These are phyloP conservation scores for Meganola albula DNA, from an alignment of 2,888 invertebrate genomes.

Conservation along the genomic window DNA sequence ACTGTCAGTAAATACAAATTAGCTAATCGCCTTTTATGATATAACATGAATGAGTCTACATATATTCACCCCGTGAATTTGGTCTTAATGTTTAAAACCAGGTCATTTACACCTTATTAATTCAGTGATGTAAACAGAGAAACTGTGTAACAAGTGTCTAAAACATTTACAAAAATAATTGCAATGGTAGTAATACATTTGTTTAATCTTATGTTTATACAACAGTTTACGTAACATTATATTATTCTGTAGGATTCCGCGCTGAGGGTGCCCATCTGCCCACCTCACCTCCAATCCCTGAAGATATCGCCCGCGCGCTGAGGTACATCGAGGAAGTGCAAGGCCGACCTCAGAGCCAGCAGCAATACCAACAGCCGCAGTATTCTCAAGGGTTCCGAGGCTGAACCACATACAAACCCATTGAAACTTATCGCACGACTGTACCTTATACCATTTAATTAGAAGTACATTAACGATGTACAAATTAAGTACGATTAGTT, in stretches of 20 bases:
- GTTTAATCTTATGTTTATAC: no score
- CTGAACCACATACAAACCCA: conserved; percentile 29
- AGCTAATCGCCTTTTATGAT: no score
- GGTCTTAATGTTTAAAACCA: conserved; percentile 5
- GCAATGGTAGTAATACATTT: no score
- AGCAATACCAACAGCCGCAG: conserved; percentile 46
- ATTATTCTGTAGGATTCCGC: conserved; percentile 69
- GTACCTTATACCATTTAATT: conserved; percentile 32
- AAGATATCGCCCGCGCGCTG: conserved; percentile 74
- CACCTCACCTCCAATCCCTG: conserved; percentile 80
- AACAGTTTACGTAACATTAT: not conserved
- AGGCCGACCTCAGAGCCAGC: conserved; percentile 36
- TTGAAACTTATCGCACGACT: conserved; percentile 27
- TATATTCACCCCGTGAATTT: not conserved
- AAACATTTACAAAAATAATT: conserved; percentile 2
- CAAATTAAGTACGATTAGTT: conserved; percentile 28
- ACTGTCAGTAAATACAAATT: no score
- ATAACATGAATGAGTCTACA: no score
- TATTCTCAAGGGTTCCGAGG: conserved; percentile 48
- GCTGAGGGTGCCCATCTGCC: conserved; percentile 79
- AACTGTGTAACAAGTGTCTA: conserved; percentile 6
- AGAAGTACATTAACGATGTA: no score
- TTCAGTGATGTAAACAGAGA: conserved; percentile 7
- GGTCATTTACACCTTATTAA: conserved; percentile 8
- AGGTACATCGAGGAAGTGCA: conserved; percentile 63